Conservation (phyloP, 1,140 invertebrate genomes). For the Drosophila nasuta region DNA sequence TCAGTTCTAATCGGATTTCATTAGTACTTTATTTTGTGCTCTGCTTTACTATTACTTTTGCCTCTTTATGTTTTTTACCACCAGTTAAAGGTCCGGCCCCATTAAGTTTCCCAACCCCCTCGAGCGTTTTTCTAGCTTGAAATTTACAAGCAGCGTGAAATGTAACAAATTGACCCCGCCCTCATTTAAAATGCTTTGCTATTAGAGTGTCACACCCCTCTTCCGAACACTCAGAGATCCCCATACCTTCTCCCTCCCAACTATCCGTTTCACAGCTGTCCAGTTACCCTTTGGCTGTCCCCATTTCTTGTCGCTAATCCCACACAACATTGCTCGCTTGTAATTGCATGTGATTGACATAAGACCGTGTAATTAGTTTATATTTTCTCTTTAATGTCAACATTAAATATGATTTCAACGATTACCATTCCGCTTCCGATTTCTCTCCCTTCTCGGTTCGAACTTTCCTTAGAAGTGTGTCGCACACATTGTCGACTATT, state of each 20-base stretch:
- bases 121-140: constrained; percentile 29
- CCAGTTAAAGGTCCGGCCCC: constrained; percentile 57
- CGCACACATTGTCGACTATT: neutral
- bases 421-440: constrained; percentile 12
- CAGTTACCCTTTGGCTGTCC: neutral
- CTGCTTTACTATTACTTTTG: neutral
- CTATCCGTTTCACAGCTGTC: neutral
- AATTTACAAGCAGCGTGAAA: constrained; percentile 65
- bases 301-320: neutral
- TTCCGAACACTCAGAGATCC: constrained; percentile 1
- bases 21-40: constrained; percentile 49
- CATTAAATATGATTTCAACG: constrained; percentile 46
- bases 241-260: neutral
- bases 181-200: constrained; percentile 30
- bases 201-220: constrained; percentile 13
- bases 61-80: constrained; percentile 62
- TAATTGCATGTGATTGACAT: constrained; percentile 31
- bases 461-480: constrained; percentile 24
- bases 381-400: constrained; percentile 20
- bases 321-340: constrained; percentile 20
- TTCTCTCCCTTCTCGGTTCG: constrained; percentile 4
- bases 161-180: constrained; percentile 67
- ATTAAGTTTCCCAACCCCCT: neutral
- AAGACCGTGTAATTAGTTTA: constrained; percentile 11
- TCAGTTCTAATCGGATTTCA: constrained; percentile 69